A percentile compares a stretch with the other conserved stretches of the same genome.
Evolutionary conservation across 2,888 invertebrate species (phyloP).

Genomic region (Habroteleia sp.): DNA sequence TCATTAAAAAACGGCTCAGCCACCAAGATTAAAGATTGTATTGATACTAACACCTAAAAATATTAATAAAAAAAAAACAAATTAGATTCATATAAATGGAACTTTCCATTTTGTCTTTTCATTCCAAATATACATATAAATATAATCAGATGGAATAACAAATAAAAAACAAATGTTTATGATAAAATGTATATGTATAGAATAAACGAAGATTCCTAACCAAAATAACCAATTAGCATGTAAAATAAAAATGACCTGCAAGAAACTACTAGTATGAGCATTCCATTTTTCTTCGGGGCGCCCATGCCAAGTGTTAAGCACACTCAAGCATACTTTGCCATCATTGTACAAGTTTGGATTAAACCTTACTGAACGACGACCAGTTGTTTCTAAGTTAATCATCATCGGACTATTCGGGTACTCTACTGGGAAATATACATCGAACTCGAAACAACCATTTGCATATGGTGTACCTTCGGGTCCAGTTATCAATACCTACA

Average conservation of each 20-base stretch:
- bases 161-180: too few species aligned
- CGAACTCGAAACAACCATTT: slow-evolving; percentile 95
- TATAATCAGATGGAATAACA: too few species aligned
- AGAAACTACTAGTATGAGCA: slow-evolving; percentile 95
- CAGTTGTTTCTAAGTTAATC: slow-evolving; percentile 95
- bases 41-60: slow-evolving; percentile 91
- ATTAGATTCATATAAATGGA: too few species aligned
- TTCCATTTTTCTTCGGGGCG: slow-evolving; percentile 98
- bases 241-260: slow-evolving; percentile 84
- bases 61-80: too few species aligned
- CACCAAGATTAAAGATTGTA: slow-evolving; percentile 94
- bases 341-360: slow-evolving; percentile 97
- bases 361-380: slow-evolving; percentile 93
- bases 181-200: too few species aligned
- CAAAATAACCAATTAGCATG: too few species aligned
- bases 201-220: too few species aligned
- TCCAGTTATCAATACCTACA: slow-evolving; percentile 92
- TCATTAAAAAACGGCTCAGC: slow-evolving; percentile 97
- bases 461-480: slow-evolving; percentile 96
- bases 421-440: slow-evolving; percentile 93
- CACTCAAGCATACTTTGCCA: slow-evolving; percentile 96
- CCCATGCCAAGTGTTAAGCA: slow-evolving; percentile 98
- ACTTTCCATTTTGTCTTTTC: too few species aligned
- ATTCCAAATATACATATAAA: too few species aligned
- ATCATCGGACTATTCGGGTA: slow-evolving; percentile 93